Evolutionary conservation across 1,140 invertebrate genomes (phyloP).

Genomic region (Halesus radiatus): DNA sequence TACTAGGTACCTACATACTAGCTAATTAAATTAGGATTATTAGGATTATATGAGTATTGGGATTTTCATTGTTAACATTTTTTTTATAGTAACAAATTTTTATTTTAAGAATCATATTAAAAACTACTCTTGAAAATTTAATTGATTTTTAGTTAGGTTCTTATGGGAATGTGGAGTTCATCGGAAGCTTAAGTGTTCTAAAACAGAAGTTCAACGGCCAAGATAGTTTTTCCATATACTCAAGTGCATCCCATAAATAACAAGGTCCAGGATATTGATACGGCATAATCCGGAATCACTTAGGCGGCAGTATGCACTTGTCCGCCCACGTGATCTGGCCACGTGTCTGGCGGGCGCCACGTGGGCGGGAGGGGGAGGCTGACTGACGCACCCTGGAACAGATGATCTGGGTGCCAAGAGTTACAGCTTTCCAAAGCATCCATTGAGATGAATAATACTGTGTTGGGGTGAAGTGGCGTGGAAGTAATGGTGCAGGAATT

Average conservation of each 20-base stretch:
- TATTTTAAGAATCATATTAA: no score
- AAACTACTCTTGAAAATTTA: no score
- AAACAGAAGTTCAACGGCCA: conserved; percentile 7
- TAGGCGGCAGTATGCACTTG: conserved; percentile 19
- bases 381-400: conserved; percentile 9
- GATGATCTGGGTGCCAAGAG: neutral
- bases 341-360: conserved; percentile 37
- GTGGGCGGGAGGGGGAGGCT: conserved; percentile 29
- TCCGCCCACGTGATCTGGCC: conserved; percentile 26
- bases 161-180: neutral
- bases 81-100: no score
- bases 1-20: no score
- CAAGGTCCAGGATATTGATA: conserved; percentile 8
- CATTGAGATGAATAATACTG: no score
- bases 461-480: no score
- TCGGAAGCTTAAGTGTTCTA: conserved; percentile 14
- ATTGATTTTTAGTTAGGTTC: no score
- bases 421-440: neutral
- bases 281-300: conserved; percentile 24
- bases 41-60: no score
- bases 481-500: no score
- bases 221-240: neutral
- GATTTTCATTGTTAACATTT: no score
- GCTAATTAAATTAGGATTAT: no score
- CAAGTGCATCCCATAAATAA: conserved; percentile 26